Base-by-base conservation (phyloP, 35 echinoderm and acorn worm genomes). In the Chiridota heheva region DNA sequence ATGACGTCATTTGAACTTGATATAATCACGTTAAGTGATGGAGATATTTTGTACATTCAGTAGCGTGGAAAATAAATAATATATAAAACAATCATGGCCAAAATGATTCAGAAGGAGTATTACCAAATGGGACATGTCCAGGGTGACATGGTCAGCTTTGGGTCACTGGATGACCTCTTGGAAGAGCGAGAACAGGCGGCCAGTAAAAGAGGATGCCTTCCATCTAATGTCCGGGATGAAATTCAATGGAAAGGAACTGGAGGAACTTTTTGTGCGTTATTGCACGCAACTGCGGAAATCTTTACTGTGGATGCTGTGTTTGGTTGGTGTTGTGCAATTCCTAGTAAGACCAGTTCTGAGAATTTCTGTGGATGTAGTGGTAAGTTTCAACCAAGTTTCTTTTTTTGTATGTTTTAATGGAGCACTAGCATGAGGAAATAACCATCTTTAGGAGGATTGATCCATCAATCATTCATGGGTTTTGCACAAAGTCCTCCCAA, bases 41-140 rank as follows among this genome's bases (percentile, higher is more conserved):
- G n/a, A n/a, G n/a, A n/a, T n/a, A n/a, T n/a, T n/a, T n/a, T n/a
- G n/a, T n/a, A n/a, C n/a, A n/a, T n/a, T n/a, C n/a, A n/a, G n/a
- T n/a, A n/a, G n/a, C n/a, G n/a, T n/a, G n/a, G n/a, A n/a, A n/a
- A n/a, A n/a, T n/a, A n/a, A n/a, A n/a, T n/a, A n/a, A n/a, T n/a
- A n/a, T n/a, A n/a, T n/a, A n/a, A n/a, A n/a, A n/a, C n/a, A n/a
- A n/a, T n/a, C n/a, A n/a, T 22, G 22, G 48, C 48, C 40, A 20
- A 31, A 31, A 84, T 36, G 40, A 87, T 92, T 72, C 83, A 85
- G 67, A 59, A 81, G 53, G 86, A 96, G 43, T 89, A 80, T 36
- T 96, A 96, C 49, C 81, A 89, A 42, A 96, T 96, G 92, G 81
- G 92, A n/a, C 73, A 89, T 41, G 40, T 90, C 31, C 86, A 86